Evolutionary conservation across 2,797 vertebrate species (phyloP), one percentile per base, ranked within the genome.

Genomic region (Microctenopoma steveboyesi): DNA sequence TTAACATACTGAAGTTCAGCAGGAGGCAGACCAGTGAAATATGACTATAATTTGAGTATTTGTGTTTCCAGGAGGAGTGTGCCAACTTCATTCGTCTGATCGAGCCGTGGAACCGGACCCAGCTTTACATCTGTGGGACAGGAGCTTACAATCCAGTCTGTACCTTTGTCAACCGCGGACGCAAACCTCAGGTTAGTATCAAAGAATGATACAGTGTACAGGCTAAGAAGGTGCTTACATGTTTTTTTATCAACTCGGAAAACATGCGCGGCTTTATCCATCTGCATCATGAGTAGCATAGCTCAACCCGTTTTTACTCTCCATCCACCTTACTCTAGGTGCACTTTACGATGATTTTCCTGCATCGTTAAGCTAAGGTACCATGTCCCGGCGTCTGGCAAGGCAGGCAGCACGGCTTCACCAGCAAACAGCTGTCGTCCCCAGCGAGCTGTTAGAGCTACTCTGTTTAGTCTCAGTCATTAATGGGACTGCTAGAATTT

Each of bases 121-220:
- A 98, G 62, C 94, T 99, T 68, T 99, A 99, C 0, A 88, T 98
- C 81, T 99, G 98, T 0, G 98, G 98, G 67, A 99, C 97, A 0
- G 98, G 98, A 2, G 98, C 98, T 51, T 99, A 98, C 92, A 98
- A 99, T 85, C 98, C 98, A 5, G 91, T 99, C 89, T 99, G 98
- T 68, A 94, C 96, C 76, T 98, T 97, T 1, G 92, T 98, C 85
- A 98, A 98, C 92, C 94, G 97, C 0, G 97, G 97, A 75, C 96
- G 96, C 84, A 96, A 96, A 74, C 95, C 97, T 59, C 96, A 98
- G 97, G 97, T 99, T 90, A 93, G 86, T 25, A 59, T 71, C 11
- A 35, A 46, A 53, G 39, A 48, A 18, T 33, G 37, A 11, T 11
- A 4, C 8, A 76, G 48, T 47, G 22, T 22, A n/a, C 8, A 28